Base-by-base conservation (phyloP, 2,113 vertebrate genomes). In the Cynoglossus semilaevis region DNA sequence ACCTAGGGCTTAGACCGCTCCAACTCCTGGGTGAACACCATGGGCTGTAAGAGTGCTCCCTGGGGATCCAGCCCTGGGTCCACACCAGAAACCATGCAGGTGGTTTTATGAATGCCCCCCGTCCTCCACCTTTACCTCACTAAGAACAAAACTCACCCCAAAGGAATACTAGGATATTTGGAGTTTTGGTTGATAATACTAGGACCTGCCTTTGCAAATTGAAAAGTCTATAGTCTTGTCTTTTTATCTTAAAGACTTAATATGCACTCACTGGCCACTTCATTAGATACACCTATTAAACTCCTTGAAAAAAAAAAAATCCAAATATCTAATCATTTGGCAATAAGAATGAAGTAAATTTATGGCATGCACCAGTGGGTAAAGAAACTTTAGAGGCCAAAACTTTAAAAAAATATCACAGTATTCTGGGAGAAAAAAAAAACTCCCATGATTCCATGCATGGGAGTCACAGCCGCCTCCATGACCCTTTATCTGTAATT, bases 21-120 rank as follows among this genome's bases (percentile, higher is more conserved):
- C 95, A 99, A 99, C 95, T 99, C 97, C 92, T 99, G 97, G 97
- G 97, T 99, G 91, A 94, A 98, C 94, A 95, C 97, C 91, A 96
- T 96, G 92, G 96, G 94, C 93, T 93, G 94, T 92, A 97, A 96
- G 92, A 93, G 94, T 86, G 91, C 92, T 91, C 94, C 96, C 92
- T 99, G 95, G 97, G 96, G 95, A 94, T 93, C 94, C 93, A 94
- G 95, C 93, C 95, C 94, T 86, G 95, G 94, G 88, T 96, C 96
- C 86, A 93, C 94, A 92, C 89, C 95, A 91, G 95, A 99, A 81
- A 87, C 95, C 89, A 93, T 94, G 93, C 95, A 99, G 97, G 97
- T 99, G 93, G 94, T 95, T 94, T 92, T 70, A 83, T 73, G 69
- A 88, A 85, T 84, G 72, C 82, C 82, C 76, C 83, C 74, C 49